phyloP scores from a whole-genome alignment of 2,888 invertebrate genomes.

The Xestoiulus laeticollis region DNA sequence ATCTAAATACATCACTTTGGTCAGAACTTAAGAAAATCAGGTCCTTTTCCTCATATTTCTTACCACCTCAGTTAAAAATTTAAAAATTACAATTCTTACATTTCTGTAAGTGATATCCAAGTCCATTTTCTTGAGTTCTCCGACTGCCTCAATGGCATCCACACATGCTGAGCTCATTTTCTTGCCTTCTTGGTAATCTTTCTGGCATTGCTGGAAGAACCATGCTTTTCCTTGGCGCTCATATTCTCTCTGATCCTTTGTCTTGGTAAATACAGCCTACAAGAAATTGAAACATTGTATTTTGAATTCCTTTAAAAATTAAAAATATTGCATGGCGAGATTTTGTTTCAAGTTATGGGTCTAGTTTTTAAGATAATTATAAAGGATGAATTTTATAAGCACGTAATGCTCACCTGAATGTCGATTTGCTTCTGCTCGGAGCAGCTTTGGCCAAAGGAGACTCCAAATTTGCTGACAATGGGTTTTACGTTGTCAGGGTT shows the following conservation, averaged over 20 bases:
- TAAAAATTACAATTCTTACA: slow-evolving; percentile 35
- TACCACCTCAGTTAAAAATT: neutral
- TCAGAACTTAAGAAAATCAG: no score
- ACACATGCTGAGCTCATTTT: slow-evolving; percentile 18
- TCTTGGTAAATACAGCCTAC: slow-evolving; percentile 24
- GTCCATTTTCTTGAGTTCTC: slow-evolving; percentile 1
- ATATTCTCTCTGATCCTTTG: slow-evolving; percentile 32
- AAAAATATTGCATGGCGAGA: no score
- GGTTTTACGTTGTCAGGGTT: slow-evolving; percentile 13
- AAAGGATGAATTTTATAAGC: no score
- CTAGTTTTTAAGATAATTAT: no score
- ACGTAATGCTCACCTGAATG: neutral
- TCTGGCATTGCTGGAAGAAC: slow-evolving; percentile 35
- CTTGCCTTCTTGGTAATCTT: slow-evolving; percentile 42
- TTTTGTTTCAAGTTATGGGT: no score
- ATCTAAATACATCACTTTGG: no score
- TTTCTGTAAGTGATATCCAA: slow-evolving; percentile 34
- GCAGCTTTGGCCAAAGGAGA: slow-evolving; percentile 38
- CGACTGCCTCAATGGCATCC: slow-evolving; percentile 23
- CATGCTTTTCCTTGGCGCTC: slow-evolving; percentile 17
- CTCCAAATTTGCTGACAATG: neutral
- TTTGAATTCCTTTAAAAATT: no score
- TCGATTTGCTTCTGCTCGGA: neutral
- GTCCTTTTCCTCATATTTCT: no score
- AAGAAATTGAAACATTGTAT: neutral